Conservation (phyloP, 2,888 invertebrate genomes). For the Pimpla rufipes region DNA sequence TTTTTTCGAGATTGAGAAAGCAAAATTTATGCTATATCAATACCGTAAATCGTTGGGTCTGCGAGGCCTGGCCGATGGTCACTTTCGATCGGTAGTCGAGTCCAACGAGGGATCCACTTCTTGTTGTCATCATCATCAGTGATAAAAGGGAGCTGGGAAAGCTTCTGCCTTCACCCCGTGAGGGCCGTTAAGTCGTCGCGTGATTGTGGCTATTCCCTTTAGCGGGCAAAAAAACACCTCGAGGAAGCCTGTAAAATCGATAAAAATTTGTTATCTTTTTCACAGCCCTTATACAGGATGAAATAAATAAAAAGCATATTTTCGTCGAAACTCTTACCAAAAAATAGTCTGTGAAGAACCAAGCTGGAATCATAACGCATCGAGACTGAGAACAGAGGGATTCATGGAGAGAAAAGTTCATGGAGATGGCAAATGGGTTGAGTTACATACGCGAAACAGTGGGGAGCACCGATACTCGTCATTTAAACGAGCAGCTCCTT, state of each 20-base stretch:
- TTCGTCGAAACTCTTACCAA: background rate
- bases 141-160: slow-evolving; percentile 28
- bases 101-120: slow-evolving; percentile 43
- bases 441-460: slow-evolving; percentile 18
- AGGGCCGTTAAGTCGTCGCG: slow-evolving; percentile 22
- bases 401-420: slow-evolving; percentile 43
- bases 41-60: slow-evolving; percentile 51
- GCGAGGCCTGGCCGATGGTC: slow-evolving; percentile 2
- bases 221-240: background rate
- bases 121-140: slow-evolving; percentile 35
- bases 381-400: slow-evolving; percentile 5
- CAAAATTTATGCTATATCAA: slow-evolving; percentile 49
- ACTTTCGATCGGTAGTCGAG: slow-evolving; percentile 54
- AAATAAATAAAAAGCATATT: background rate
- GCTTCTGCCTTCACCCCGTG: slow-evolving; percentile 1
- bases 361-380: background rate
- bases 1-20: slow-evolving; percentile 3
- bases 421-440: slow-evolving; percentile 42
- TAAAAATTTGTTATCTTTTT: background rate
- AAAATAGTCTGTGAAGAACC: background rate
- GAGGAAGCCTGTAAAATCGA: background rate
- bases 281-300: background rate
- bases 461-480: slow-evolving; percentile 34
- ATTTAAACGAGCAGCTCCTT: slow-evolving; percentile 55
- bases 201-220: slow-evolving; percentile 1